These are phyloP conservation scores for Odontamblyopus rebecca DNA, from an alignment of 2,797 vertebrate genomes.

Conservation along the genomic window DNA sequence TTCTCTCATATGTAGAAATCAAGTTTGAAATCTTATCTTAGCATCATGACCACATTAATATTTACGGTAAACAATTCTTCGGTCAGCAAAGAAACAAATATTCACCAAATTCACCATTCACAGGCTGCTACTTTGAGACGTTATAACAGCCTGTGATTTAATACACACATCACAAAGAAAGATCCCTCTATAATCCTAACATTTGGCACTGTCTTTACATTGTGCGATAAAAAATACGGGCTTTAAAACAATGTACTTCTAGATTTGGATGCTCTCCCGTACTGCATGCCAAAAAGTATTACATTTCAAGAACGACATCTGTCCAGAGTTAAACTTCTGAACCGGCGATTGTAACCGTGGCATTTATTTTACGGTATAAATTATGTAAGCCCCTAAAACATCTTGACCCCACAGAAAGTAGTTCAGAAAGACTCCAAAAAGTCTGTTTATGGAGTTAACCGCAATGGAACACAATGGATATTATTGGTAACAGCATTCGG, in stretches of 20 bases:
- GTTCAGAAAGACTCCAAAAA: not conserved
- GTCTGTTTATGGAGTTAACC: not conserved
- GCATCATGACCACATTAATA: no score
- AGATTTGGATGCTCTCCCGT: not conserved
- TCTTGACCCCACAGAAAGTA: not conserved
- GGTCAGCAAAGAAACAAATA: no score
- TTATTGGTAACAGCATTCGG: not conserved
- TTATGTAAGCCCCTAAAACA: slow-evolving; percentile 6
- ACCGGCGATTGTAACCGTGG: slow-evolving; percentile 20
- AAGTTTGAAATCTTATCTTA: no score
- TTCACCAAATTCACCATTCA: not conserved
- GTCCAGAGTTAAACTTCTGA: slow-evolving; percentile 17
- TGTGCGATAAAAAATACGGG: not conserved
- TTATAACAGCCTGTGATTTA: not conserved
- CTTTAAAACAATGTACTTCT: not conserved
- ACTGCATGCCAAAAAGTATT: slow-evolving; percentile 16
- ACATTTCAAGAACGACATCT: slow-evolving; percentile 56
- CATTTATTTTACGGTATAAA: slow-evolving; percentile 3
- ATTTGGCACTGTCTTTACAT: not conserved
- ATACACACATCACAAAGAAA: not conserved
- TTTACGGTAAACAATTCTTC: no score
- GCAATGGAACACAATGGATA: not conserved
- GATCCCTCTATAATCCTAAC: not conserved
- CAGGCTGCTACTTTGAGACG: not conserved
- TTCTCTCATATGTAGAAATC: no score